A percentile compares a stretch with the other conserved stretches of the same genome.
Evolutionary conservation across 1,140 invertebrate species (phyloP).

Genomic region (Papilio glaucus): DNA sequence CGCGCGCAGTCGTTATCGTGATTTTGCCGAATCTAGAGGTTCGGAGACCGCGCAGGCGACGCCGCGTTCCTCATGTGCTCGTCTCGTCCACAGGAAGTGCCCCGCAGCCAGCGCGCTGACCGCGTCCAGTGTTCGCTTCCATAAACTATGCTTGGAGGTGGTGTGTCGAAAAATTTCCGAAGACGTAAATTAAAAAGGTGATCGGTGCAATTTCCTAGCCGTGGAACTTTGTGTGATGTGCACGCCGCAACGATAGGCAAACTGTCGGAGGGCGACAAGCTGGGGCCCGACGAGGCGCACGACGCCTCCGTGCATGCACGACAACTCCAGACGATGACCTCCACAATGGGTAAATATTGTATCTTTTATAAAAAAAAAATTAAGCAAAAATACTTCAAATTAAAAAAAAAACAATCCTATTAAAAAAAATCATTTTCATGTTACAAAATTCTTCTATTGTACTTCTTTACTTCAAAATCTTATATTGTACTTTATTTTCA

Average conservation of each 20-base stretch:
- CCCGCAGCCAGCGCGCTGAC: conserved; percentile 63
- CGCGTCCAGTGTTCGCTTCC: conserved; percentile 64
- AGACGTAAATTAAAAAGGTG: conserved; percentile 80
- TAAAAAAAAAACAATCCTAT: background rate
- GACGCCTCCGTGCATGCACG: conserved; percentile 75
- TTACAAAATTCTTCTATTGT: no score
- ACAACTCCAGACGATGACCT: conserved; percentile 80
- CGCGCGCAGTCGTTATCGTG: conserved; percentile 82
- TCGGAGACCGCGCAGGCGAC: conserved; percentile 65
- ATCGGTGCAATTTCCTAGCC: conserved; percentile 65
- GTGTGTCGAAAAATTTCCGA: conserved; percentile 74
- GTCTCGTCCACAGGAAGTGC: conserved; percentile 69
- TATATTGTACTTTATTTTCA: no score
- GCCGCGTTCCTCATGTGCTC: conserved; percentile 58
- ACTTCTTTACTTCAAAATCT: no score
- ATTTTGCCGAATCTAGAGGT: conserved; percentile 82
- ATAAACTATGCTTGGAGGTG: conserved; percentile 77
- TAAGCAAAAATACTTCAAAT: conserved; percentile 28
- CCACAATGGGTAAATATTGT: conserved; percentile 80
- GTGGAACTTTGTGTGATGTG: conserved; percentile 76
- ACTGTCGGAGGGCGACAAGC: conserved; percentile 75
- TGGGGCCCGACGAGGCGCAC: conserved; percentile 72
- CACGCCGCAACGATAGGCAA: conserved; percentile 67
- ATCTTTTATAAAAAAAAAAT: conserved; percentile 40
- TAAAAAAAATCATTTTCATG: background rate